Percentiles rank a stretch among this genome's conserved stretches.
These are phyloP conservation scores for Melitaea athalia DNA, from an alignment of 2,888 invertebrate species.

Conservation along the genomic window DNA sequence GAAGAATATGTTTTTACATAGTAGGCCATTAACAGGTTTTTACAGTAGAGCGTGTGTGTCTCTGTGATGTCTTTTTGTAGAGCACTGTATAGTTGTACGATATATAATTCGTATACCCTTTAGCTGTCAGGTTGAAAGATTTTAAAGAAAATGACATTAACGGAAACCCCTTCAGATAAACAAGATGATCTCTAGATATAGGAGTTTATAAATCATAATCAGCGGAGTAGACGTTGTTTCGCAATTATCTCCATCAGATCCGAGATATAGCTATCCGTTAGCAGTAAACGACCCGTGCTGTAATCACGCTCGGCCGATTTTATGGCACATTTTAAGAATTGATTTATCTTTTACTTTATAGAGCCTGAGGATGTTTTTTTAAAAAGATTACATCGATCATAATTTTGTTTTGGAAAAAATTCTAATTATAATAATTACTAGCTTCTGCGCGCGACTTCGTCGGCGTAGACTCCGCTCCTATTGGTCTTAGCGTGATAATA, in stretches of 20 bases:
- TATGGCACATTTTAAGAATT: conserved; percentile 21
- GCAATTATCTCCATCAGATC: conserved; percentile 49
- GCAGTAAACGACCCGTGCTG: conserved; percentile 37
- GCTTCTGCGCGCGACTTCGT: no score
- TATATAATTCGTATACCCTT: no score
- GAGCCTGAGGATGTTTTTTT: not conserved
- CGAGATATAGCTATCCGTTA: conserved; percentile 43
- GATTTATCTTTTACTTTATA: conserved; percentile 12
- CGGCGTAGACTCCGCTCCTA: no score
- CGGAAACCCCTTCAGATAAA: conserved; percentile 16
- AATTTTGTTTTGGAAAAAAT: conserved; percentile 7
- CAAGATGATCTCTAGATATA: conserved; percentile 39
- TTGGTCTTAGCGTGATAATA: no score
- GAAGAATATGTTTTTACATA: no score
- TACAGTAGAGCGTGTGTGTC: no score
- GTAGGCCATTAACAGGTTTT: no score
- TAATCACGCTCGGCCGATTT: conserved; percentile 27
- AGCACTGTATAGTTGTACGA: not conserved
- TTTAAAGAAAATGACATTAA: conserved; percentile 25
- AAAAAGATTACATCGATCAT: not conserved
- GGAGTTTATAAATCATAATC: conserved; percentile 43
- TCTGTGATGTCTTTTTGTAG: not conserved
- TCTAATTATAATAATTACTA: conserved; percentile 13
- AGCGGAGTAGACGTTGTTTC: conserved; percentile 37
- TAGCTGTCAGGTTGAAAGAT: not conserved